phyloP scores from a whole-genome alignment of 2,113 vertebrate genomes.

The Eclectus roratus region DNA sequence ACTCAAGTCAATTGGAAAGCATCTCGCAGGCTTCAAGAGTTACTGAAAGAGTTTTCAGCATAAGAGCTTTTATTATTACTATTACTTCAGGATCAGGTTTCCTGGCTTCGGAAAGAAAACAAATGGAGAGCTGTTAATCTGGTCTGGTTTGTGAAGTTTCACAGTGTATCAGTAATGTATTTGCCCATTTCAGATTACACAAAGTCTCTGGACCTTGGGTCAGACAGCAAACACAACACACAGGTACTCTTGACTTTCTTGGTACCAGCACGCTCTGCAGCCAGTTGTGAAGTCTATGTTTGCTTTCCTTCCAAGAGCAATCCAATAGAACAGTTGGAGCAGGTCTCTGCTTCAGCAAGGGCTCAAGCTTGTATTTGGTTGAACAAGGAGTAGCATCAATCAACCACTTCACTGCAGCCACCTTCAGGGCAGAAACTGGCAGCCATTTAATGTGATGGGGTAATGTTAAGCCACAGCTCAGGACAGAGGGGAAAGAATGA shows the following conservation, averaged over 20 bases:
- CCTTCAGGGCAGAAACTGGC: neutral
- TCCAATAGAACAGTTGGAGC: neutral
- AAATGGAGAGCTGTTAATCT: neutral
- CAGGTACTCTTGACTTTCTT: neutral
- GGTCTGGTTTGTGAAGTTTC: neutral
- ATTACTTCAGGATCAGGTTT: neutral
- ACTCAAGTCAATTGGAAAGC: neutral
- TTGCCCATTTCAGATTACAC: neutral
- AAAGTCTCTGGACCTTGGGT: neutral
- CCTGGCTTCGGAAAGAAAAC: neutral
- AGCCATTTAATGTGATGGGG: neutral
- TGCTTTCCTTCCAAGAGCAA: neutral
- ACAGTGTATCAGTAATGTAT: neutral
- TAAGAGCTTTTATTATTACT: neutral
- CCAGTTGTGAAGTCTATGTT: neutral
- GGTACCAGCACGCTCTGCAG: neutral
- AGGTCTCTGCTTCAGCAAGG: neutral
- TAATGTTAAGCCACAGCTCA: neutral
- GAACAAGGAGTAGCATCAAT: neutral
- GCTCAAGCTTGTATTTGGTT: neutral
- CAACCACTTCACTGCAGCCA: neutral
- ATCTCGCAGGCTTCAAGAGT: neutral
- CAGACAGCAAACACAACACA: neutral
- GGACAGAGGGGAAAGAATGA: neutral
- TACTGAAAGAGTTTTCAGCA: neutral